Evolutionary conservation across 2,113 vertebrate species (phyloP).

Genomic region (Scartelaos histophorus): DNA sequence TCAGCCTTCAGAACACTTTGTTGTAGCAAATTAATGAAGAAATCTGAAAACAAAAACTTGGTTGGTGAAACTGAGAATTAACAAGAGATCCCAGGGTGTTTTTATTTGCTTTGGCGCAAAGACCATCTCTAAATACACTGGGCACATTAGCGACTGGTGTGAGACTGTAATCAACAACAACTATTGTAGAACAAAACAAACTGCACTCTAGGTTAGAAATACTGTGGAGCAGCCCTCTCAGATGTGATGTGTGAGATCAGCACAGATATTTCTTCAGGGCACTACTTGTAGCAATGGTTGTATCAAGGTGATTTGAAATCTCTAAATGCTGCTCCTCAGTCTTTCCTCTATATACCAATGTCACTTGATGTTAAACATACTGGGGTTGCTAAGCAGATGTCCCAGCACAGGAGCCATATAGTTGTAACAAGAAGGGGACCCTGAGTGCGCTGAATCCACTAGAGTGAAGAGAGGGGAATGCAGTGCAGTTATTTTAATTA

Average conservation of each 20-base stretch:
- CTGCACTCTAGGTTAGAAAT: background rate
- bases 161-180: background rate
- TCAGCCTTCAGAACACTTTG: slow-evolving; percentile 21
- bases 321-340: background rate
- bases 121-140: slow-evolving; percentile 31
- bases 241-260: background rate
- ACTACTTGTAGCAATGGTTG: background rate
- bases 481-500: background rate
- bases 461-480: background rate
- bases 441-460: background rate
- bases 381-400: background rate
- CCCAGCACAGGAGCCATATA: background rate
- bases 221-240: background rate
- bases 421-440: background rate
- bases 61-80: slow-evolving; percentile 33
- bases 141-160: slow-evolving; percentile 8
- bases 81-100: slow-evolving; percentile 6
- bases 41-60: slow-evolving; percentile 33
- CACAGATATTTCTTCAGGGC: background rate
- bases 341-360: background rate
- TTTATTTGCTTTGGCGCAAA: slow-evolving; percentile 41
- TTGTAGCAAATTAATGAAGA: slow-evolving; percentile 61
- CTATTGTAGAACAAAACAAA: background rate
- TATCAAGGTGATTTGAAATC: background rate
- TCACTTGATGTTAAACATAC: background rate